phyloP scores from a whole-genome alignment of 1,140 invertebrate species.

The Cyrtorhinus lividipennis region DNA sequence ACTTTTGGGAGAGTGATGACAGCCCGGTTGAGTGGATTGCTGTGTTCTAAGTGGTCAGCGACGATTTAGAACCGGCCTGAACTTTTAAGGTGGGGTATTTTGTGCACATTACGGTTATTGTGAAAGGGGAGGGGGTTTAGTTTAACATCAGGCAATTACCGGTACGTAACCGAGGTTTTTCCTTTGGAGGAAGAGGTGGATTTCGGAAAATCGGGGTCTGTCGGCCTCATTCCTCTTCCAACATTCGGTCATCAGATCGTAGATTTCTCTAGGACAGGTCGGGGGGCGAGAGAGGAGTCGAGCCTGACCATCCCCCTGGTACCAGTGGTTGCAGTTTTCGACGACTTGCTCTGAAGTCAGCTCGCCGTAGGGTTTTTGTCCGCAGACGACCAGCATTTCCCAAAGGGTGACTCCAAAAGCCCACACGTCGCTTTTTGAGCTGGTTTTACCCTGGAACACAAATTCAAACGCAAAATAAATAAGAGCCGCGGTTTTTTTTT shows the following conservation, averaged over 20 bases:
- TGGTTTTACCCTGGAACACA: slow-evolving; percentile 47
- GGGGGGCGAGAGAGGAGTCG: slow-evolving; percentile 36
- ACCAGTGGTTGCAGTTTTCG: slow-evolving; percentile 55
- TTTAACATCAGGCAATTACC: slow-evolving; percentile 21
- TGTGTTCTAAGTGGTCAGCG: too few species aligned
- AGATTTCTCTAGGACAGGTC: slow-evolving; percentile 49
- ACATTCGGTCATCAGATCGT: slow-evolving; percentile 60
- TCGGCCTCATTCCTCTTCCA: slow-evolving; percentile 51
- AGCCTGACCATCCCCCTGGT: slow-evolving; percentile 35
- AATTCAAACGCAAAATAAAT: too few species aligned
- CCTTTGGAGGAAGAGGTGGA: slow-evolving; percentile 54
- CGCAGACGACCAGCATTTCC: slow-evolving; percentile 60
- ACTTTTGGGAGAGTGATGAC: too few species aligned
- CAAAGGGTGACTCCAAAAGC: slow-evolving; percentile 62
- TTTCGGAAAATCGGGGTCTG: slow-evolving; percentile 55
- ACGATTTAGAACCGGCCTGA: too few species aligned
- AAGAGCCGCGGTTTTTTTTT: too few species aligned
- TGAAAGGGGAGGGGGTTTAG: too few species aligned
- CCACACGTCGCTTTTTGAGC: slow-evolving; percentile 60
- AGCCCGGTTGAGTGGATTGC: too few species aligned
- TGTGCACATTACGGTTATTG: too few species aligned
- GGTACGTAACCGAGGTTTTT: slow-evolving; percentile 41
- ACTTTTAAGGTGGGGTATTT: too few species aligned
- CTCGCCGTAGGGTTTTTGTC: slow-evolving; percentile 54
- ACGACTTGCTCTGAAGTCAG: slow-evolving; percentile 60